Evolutionary conservation across 2,888 invertebrate species (phyloP).

Genomic region (Drosophila ustulata): DNA sequence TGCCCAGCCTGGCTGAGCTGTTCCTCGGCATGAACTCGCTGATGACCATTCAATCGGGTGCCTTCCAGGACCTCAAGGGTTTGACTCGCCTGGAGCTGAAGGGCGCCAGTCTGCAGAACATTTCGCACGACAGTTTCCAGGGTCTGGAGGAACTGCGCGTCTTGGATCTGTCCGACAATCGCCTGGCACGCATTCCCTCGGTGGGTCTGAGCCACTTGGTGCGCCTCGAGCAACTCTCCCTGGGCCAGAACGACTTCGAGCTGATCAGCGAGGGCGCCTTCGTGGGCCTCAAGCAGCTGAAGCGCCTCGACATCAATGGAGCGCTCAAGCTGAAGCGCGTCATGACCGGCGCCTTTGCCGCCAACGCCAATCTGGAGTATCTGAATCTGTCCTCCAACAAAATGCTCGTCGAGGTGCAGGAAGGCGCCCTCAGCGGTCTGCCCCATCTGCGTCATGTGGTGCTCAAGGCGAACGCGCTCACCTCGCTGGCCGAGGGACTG

Average conservation of each 20-base stretch:
- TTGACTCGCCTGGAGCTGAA: constrained; percentile 91
- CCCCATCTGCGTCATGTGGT: constrained; percentile 92
- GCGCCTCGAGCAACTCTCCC: constrained; percentile 91
- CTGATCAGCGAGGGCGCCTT: constrained; percentile 91
- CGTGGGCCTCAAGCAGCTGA: constrained; percentile 91
- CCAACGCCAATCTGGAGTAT: constrained; percentile 93
- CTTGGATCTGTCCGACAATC: constrained; percentile 92
- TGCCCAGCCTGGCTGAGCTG: constrained; percentile 92
- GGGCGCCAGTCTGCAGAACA: constrained; percentile 92
- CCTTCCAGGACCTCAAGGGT: constrained; percentile 92
- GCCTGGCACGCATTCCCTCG: constrained; percentile 91
- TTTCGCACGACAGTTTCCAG: constrained; percentile 91
- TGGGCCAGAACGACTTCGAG: constrained; percentile 93
- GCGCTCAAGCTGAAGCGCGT: constrained; percentile 90
- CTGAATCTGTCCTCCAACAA: constrained; percentile 92
- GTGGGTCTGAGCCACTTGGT: constrained; percentile 89
- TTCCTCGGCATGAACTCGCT: constrained; percentile 95
- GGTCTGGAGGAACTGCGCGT: constrained; percentile 91
- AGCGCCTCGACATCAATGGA: constrained; percentile 92
- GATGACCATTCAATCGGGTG: constrained; percentile 90
- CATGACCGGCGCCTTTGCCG: constrained; percentile 91
- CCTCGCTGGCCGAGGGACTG: constrained; percentile 90
- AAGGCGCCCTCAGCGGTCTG: constrained; percentile 92
- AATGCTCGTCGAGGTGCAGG: constrained; percentile 90
- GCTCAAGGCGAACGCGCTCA: constrained; percentile 91